A percentile compares a stretch with the other conserved stretches of the same genome.
Conservation (phyloP, 2,113 vertebrate species). For the Ciconia boyciana region DNA sequence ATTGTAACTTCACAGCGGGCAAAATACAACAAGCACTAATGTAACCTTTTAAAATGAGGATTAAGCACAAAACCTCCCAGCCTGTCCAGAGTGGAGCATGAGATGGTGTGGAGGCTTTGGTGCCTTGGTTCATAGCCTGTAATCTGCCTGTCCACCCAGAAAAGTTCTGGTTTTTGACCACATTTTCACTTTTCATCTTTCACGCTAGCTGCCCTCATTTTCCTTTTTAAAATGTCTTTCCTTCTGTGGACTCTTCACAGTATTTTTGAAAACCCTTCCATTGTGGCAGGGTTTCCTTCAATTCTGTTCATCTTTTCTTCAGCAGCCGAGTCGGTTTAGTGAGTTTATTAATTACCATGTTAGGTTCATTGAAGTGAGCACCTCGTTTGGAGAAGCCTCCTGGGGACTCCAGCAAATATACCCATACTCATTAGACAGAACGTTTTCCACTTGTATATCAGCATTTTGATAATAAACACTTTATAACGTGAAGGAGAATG, state of each 20-base stretch:
- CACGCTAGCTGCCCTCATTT: neutral
- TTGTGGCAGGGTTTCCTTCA: neutral
- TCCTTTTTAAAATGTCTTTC: neutral
- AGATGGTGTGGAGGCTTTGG: neutral
- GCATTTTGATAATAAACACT: conserved; percentile 48
- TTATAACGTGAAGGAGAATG: neutral
- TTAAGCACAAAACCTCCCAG: neutral
- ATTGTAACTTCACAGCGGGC: conserved; percentile 35
- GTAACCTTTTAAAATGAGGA: neutral
- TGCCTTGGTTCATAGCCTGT: neutral
- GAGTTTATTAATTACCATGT: conserved; percentile 59
- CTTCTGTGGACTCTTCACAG: neutral
- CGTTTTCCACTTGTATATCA: conserved; percentile 40
- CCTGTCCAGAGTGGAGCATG: neutral
- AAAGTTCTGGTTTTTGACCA: neutral
- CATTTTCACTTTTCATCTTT: neutral
- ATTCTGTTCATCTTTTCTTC: neutral
- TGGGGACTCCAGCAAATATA: conserved; percentile 20
- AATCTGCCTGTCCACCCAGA: neutral
- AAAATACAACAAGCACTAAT: conserved; percentile 32
- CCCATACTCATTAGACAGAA: conserved; percentile 47
- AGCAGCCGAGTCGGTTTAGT: conserved; percentile 27
- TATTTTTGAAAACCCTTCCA: neutral
- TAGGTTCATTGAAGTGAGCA: conserved; percentile 57
- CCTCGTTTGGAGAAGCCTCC: conserved; percentile 52